phyloP scores from a whole-genome alignment of 2,888 invertebrate genomes.

The Drosophila phalerata region DNA sequence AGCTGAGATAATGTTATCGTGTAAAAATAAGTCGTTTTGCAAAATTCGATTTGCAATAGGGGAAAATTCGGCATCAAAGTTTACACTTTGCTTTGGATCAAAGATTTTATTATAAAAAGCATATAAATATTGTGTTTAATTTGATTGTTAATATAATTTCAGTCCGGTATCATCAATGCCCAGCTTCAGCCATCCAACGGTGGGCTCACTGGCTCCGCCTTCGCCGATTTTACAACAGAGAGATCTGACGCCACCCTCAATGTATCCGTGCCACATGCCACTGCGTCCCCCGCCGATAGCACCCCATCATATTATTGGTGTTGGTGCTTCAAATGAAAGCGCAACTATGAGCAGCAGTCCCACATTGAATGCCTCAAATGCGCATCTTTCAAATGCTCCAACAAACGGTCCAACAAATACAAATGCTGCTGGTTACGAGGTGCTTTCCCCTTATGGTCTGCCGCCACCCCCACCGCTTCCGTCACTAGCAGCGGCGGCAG shows the following conservation, averaged over 20 bases:
- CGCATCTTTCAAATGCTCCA: neutral
- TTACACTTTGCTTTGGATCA: no score
- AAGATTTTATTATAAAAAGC: no score
- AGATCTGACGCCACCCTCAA: slow-evolving; percentile 83
- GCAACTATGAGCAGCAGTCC: slow-evolving; percentile 29
- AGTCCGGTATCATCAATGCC: slow-evolving; percentile 85
- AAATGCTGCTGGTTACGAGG: slow-evolving; percentile 47
- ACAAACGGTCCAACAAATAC: slow-evolving; percentile 6
- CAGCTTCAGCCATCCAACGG: slow-evolving; percentile 83
- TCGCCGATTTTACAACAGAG: slow-evolving; percentile 83
- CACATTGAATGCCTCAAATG: slow-evolving; percentile 34
- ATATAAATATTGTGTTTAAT: no score
- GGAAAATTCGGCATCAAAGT: no score
- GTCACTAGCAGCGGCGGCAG: slow-evolving; percentile 61
- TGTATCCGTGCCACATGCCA: slow-evolving; percentile 85
- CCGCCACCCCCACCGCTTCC: slow-evolving; percentile 63
- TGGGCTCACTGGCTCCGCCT: slow-evolving; percentile 79
- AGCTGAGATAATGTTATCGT: no score
- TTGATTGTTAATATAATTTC: slow-evolving; percentile 1
- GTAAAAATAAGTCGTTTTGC: no score
- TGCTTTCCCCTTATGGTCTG: slow-evolving; percentile 81
- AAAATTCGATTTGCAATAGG: no score
- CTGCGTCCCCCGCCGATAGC: slow-evolving; percentile 79
- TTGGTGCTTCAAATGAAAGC: slow-evolving; percentile 28
- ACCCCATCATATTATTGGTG: slow-evolving; percentile 60